phyloP scores from a whole-genome alignment of 2,888 invertebrate genomes.

The Diplazon laetatorius region DNA sequence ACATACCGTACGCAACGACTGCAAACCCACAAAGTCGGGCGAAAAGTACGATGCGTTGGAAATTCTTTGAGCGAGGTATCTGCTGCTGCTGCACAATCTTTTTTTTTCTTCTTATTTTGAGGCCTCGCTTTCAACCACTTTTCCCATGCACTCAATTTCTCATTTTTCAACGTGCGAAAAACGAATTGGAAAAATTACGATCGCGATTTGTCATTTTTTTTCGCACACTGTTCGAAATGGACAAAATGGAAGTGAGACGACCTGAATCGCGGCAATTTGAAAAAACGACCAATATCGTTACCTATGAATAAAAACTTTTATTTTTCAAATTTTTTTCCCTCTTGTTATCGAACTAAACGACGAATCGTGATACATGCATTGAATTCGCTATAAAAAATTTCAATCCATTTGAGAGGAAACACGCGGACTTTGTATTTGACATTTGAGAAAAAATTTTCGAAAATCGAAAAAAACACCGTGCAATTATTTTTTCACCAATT shows the following conservation, averaged over 20 bases:
- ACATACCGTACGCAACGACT: background rate
- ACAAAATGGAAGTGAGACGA: too few relatives aligned
- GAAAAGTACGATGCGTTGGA: background rate
- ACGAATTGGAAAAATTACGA: too few relatives aligned
- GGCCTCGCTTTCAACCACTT: background rate
- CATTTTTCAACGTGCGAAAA: slow-evolving; percentile 9
- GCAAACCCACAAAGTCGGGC: background rate
- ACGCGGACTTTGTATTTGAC: background rate
- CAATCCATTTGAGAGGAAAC: background rate
- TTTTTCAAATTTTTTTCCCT: too few relatives aligned
- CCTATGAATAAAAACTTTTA: too few relatives aligned
- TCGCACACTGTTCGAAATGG: too few relatives aligned
- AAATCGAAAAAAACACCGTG: background rate
- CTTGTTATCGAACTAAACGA: background rate
- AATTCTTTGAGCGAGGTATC: background rate
- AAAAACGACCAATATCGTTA: too few relatives aligned
- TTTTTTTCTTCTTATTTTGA: slow-evolving; percentile 4
- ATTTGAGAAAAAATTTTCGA: background rate
- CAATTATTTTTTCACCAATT: background rate
- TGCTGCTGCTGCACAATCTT: background rate
- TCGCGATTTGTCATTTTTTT: too few relatives aligned
- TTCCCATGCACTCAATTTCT: background rate
- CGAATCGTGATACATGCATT: background rate
- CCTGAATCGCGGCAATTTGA: too few relatives aligned
- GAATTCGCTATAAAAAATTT: background rate